phyloP scores from a whole-genome alignment of 2,113 vertebrate species.

The Pseudonaja textilis region DNA sequence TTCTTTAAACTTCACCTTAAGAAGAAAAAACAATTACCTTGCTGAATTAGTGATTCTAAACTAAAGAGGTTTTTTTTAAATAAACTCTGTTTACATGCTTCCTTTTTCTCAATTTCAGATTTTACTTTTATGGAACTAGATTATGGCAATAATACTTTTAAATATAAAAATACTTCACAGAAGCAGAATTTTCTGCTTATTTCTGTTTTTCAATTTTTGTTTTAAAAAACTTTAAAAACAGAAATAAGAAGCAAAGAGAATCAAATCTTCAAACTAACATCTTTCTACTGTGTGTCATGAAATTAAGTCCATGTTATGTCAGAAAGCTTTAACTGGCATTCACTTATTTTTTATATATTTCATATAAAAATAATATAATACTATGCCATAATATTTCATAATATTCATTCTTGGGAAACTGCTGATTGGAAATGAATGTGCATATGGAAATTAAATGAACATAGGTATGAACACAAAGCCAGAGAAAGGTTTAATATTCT shows the following conservation, averaged over 20 bases:
- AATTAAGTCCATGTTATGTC: not conserved
- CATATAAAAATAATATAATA: not conserved
- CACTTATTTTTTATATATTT: not conserved
- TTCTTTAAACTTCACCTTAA: not conserved
- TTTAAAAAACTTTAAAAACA: not conserved
- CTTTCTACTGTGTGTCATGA: not conserved
- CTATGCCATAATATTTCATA: not conserved
- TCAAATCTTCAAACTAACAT: not conserved
- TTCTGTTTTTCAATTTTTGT: too few relatives aligned
- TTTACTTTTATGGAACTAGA: not conserved
- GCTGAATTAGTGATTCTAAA: not conserved
- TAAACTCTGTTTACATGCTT: not conserved
- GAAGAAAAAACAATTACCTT: not conserved
- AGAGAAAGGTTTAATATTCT: not conserved
- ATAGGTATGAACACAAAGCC: not conserved
- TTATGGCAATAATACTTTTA: not conserved
- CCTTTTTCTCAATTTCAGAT: not conserved
- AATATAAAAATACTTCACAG: not conserved
- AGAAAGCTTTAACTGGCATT: not conserved
- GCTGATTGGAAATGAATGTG: not conserved
- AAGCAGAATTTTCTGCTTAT: not conserved
- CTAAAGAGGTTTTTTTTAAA: not conserved
- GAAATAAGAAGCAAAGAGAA: not conserved
- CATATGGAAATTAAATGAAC: rapidly evolving
- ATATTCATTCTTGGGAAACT: not conserved